These are phyloP conservation scores for Drosophila arawakana DNA, from an alignment of 1,140 invertebrate species.

Conservation along the genomic window DNA sequence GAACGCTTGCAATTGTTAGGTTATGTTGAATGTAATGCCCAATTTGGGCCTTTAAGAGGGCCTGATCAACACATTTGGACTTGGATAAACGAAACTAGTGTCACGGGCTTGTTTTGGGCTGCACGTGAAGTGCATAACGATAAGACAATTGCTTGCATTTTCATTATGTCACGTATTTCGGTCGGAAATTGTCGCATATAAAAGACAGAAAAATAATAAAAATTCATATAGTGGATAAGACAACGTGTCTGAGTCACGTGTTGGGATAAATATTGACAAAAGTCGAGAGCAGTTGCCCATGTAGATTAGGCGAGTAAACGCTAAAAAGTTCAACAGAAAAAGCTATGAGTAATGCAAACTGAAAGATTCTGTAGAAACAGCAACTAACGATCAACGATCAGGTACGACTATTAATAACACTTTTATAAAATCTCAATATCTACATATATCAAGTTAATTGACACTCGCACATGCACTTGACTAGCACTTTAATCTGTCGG, in stretches of 20 bases:
- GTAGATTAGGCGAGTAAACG: conserved; percentile 7
- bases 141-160: conserved; percentile 55
- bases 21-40: conserved; percentile 23
- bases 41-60: conserved; percentile 40
- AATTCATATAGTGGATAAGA: conserved; percentile 29
- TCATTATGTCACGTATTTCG: conserved; percentile 62
- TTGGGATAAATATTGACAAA: conserved; percentile 4
- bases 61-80: conserved; percentile 24
- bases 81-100: conserved; percentile 24
- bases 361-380: no score
- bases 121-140: conserved; percentile 71
- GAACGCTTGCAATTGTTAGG: conserved; percentile 1
- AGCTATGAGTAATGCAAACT: not conserved
- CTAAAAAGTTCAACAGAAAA: not conserved
- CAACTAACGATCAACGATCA: no score
- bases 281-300: not conserved
- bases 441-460: conserved; percentile 2
- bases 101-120: conserved; percentile 48
- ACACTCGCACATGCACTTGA: conserved; percentile 26
- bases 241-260: conserved; percentile 27
- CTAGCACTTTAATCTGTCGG: conserved; percentile 62
- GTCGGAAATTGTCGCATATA: conserved; percentile 28
- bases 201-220: conserved; percentile 13
- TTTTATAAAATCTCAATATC: not conserved
- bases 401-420: not conserved